Evolutionary conservation across 2,797 vertebrate genomes (phyloP).

Genomic region (Peromyscus attwateri): DNA sequence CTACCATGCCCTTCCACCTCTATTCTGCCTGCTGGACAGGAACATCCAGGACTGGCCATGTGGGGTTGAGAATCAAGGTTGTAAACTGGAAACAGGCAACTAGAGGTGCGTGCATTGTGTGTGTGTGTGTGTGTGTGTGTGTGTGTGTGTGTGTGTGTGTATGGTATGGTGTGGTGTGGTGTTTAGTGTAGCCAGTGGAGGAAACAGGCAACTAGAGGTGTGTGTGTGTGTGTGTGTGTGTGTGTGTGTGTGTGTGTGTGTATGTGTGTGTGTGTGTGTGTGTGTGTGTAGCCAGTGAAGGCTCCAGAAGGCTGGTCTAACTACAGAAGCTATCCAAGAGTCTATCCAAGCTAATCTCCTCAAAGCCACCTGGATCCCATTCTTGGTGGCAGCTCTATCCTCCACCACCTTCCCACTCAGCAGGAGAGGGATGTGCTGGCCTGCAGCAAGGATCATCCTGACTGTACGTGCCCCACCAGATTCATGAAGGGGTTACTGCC

Average conservation of each 20-base stretch:
- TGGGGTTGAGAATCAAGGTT: background rate
- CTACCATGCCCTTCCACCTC: background rate
- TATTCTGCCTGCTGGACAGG: background rate
- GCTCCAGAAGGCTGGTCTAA: background rate
- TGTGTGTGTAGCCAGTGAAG: background rate
- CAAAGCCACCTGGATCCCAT: background rate
- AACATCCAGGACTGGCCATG: background rate
- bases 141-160: too few species aligned
- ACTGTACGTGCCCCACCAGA: background rate
- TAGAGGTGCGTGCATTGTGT: background rate
- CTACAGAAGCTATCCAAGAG: background rate
- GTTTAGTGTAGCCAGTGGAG: too few species aligned
- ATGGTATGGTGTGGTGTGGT: background rate
- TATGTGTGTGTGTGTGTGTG: too few species aligned
- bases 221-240: too few species aligned
- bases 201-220: background rate
- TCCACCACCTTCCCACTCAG: background rate
- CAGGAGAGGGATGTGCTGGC: background rate
- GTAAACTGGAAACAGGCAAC: background rate
- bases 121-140: background rate
- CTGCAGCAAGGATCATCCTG: background rate
- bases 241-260: background rate
- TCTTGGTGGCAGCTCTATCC: background rate
- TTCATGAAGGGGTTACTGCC: background rate
- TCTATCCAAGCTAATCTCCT: background rate